Evolutionary conservation across 2,888 invertebrate genomes (phyloP), one percentile per base, ranked within the genome.

Genomic region (Brenthis daphne): DNA sequence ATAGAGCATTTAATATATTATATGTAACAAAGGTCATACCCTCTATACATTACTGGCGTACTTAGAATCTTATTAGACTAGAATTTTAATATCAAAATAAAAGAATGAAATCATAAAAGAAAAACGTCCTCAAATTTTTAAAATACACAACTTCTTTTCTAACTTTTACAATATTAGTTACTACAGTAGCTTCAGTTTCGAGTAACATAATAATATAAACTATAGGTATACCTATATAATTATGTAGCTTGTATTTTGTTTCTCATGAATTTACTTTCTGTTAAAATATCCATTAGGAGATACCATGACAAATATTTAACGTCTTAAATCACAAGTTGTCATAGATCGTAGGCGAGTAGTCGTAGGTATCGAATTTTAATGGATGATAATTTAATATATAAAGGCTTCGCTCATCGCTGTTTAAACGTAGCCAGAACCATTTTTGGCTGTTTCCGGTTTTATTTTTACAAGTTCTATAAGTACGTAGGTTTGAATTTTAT

Each of bases 371-470:
- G 85, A 87, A 87, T 90, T 85, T 84, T 86, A 89, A 90, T 90
- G 85, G 87, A 85, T 82, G 80, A 84, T 86, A 82, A 89, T 89
- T 87, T 89, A 89, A 86, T 72, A 80, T 78, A 76, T 74, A 53
- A 54, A 77, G 83, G 84, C 85, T 86, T 85, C 77, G 85, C 82
- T 81, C 81, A 81, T 81, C 79, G 79, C 81, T 84, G 83, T 81
- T 84, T 83, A 80, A 80, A 79, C 79, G 77, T 80, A 76, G 76
- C 76, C 77, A 76, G 77, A 79, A 76, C 85, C 82, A 86, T 87
- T 89, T 89, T 85, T 77, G 85, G 80, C 77, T 77, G 82, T 86
- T 89, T 88, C 89, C 88, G 83, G 87, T 82, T 63, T 33, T 85
- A 82, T 80, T 60, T 60, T 60, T 29, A 60, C 60, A 76, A 79